Conservation (phyloP, 2,797 vertebrate genomes). For the Xiphophorus birchmanni region DNA sequence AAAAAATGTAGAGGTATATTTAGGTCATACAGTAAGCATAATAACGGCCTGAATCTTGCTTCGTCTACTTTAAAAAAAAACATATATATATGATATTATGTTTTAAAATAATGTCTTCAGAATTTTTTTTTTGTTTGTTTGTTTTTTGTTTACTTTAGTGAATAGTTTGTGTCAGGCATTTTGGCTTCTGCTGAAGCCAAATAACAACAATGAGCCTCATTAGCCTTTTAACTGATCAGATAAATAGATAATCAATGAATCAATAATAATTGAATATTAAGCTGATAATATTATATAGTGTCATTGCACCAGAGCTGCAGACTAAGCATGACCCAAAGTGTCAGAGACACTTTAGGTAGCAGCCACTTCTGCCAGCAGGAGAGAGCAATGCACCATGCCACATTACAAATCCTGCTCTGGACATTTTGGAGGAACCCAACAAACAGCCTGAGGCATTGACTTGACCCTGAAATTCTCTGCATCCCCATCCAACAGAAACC, state of each 20-base stretch:
- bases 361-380: not conserved
- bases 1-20: not conserved
- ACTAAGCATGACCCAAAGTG: not conserved
- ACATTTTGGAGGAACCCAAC: slow-evolving; percentile 5
- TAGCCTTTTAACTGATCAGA: not conserved
- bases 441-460: slow-evolving; percentile 21
- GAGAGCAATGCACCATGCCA: not conserved
- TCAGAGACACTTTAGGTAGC: not conserved
- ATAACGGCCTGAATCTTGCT: not conserved
- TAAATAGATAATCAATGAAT: not conserved
- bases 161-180: not conserved
- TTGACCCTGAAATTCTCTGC: not conserved
- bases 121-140: not conserved
- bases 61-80: not conserved
- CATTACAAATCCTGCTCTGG: not conserved
- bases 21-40: not conserved
- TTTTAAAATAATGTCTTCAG: not conserved
- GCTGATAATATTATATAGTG: no score
- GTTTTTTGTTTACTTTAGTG: not conserved
- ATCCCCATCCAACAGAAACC: slow-evolving; percentile 3
- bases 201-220: not conserved
- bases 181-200: not conserved
- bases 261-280: not conserved
- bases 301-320: not conserved
- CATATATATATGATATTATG: not conserved